phyloP scores from a whole-genome alignment of 2,797 vertebrate species.

The Sciaenops ocellatus region DNA sequence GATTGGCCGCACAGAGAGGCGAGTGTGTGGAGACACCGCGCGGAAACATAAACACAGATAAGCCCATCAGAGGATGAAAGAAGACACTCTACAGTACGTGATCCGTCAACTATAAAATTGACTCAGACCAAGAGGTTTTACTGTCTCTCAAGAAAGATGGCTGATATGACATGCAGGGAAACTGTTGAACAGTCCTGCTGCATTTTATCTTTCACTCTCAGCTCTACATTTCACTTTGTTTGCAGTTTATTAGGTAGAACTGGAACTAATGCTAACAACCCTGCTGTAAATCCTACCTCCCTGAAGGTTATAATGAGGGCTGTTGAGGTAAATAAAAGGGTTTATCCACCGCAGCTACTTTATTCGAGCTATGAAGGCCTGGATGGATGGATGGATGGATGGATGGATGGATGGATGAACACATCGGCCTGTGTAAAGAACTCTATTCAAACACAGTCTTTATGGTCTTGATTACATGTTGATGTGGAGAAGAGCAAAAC shows the following conservation, averaged over 20 bases:
- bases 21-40: constrained; percentile 61
- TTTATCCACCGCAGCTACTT: constrained; percentile 16
- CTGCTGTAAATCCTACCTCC: constrained; percentile 29
- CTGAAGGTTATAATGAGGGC: constrained; percentile 32
- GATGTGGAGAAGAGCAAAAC: background rate
- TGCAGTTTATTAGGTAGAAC: constrained; percentile 28
- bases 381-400: constrained; percentile 17
- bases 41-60: constrained; percentile 77
- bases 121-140: constrained; percentile 67
- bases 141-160: constrained; percentile 57
- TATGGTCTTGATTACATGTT: constrained; percentile 11
- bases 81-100: constrained; percentile 39
- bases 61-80: constrained; percentile 61
- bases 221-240: constrained; percentile 9
- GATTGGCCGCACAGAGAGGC: constrained; percentile 56
- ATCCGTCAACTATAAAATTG: constrained; percentile 81
- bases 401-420: background rate
- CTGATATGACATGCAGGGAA: constrained; percentile 62
- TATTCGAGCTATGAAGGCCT: background rate
- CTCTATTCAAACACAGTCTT: constrained; percentile 1
- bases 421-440: constrained; percentile 5
- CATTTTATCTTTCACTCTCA: constrained; percentile 41
- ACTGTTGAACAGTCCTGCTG: constrained; percentile 54
- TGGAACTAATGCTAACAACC: constrained; percentile 8
- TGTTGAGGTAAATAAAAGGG: constrained; percentile 27